Evolutionary conservation across 2,888 invertebrate genomes (phyloP).

Genomic region (Dynastes maya): DNA sequence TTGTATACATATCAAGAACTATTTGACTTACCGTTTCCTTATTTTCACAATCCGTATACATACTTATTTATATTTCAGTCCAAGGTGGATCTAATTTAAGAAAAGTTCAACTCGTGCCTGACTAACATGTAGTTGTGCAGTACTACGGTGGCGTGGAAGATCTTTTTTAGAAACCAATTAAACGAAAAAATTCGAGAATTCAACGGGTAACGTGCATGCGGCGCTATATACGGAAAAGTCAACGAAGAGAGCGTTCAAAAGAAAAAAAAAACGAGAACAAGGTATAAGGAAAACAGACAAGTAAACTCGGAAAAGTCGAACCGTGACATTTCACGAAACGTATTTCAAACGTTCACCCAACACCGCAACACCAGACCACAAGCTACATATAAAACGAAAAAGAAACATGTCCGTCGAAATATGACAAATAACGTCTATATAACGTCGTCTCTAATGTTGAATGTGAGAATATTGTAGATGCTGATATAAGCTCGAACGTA

Average conservation of each 20-base stretch:
- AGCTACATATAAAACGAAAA: constrained; percentile 1
- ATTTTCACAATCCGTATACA: background rate
- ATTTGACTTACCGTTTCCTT: too few species aligned
- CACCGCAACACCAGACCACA: constrained; percentile 14
- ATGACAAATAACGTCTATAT: constrained; percentile 5
- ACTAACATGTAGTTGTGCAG: constrained; percentile 17
- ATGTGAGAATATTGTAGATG: too few species aligned
- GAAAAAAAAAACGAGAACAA: constrained; percentile 8
- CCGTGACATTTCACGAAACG: constrained; percentile 49
- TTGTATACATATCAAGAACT: too few species aligned
- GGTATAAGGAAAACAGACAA: constrained; percentile 1
- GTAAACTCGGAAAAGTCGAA: constrained; percentile 39
- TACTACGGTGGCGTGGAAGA: constrained; percentile 22
- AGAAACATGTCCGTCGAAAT: background rate
- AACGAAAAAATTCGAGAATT: constrained; percentile 36
- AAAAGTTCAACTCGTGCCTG: constrained; percentile 33
- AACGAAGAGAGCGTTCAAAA: constrained; percentile 9
- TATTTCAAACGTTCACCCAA: constrained; percentile 24
- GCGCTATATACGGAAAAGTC: background rate
- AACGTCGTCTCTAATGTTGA: background rate
- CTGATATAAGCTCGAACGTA: too few species aligned
- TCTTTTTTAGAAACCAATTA: constrained; percentile 43
- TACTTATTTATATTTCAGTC: constrained; percentile 10
- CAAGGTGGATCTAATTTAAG: constrained; percentile 28
- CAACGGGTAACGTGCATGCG: constrained; percentile 31